Base-by-base conservation (phyloP, 2,797 vertebrate genomes). In the Scleropages formosus region DNA sequence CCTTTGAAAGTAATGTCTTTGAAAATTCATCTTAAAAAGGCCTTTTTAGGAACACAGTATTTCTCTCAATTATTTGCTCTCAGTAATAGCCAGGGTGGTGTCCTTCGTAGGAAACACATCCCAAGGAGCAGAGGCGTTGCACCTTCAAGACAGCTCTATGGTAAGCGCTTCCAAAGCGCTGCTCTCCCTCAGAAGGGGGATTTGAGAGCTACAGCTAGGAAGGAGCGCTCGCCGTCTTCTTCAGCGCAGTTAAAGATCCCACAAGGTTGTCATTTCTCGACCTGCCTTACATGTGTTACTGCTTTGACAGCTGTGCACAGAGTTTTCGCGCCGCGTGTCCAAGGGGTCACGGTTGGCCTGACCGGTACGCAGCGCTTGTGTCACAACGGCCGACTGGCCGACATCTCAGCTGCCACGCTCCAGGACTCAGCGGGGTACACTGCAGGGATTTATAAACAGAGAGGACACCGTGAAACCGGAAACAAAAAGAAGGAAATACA, bases 231-330 rank as follows among this genome's bases (percentile, higher is more conserved):
- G n/a, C n/a, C 61, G 15, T 61, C 22, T 4, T n/a, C n/a, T 61
- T 4, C 18, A 9, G 59, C 61, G 59, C 4, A 60, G 51, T 18
- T 60, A 6, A 16, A n/a, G 6, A 10, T 20, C 10, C 58, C 20
- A 20, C 16, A 39, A 11, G 15, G 53, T 27, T 72, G 26, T 59
- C 56, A 72, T 51, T 7, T 63, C 15, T 24, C 72, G 69, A 72
- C 15, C 13, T 26, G 16, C 53, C 22, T 72, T 27, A 16, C 70
- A 44, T 56, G 27, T 71, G 24, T 56, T n/a, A 53, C 51, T 51
- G 24, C 22, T 72, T 22, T 72, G 70, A 72, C 70, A 72, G 56
- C 27, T 16, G 61, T 18, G 56, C 27, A 51, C 69, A 58, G 31
- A 58, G 4, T 49, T 15, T 56, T 71, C 24, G 10, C 20, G 22